A percentile compares a stretch with the other conserved stretches of the same genome.
phyloP scores from a whole-genome alignment of 2,888 invertebrate species.

The Volucella zonaria region DNA sequence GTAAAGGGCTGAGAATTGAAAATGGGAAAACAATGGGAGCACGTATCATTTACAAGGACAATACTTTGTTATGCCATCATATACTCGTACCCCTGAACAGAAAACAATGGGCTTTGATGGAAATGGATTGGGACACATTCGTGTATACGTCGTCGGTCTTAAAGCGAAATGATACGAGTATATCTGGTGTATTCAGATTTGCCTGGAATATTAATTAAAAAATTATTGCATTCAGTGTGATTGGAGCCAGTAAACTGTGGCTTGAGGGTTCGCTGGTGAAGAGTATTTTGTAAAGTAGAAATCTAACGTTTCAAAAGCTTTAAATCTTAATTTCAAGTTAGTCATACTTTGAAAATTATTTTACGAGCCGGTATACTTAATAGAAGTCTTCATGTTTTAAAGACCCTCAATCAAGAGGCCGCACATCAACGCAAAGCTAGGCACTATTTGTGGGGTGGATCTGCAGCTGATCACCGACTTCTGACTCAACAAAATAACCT shows the following conservation, averaged over 20 bases:
- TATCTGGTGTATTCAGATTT: constrained; percentile 15
- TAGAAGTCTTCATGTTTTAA: no score
- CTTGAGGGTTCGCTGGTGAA: background rate
- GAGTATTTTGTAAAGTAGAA: background rate
- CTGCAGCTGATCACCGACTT: no score
- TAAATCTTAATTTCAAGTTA: no score
- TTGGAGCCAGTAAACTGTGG: background rate
- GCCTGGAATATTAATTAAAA: constrained; percentile 34
- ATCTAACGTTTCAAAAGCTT: no score
- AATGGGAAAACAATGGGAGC: constrained; percentile 68
- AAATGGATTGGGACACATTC: constrained; percentile 26
- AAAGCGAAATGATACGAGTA: constrained; percentile 20
- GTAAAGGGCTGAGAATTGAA: constrained; percentile 54
- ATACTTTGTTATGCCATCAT: constrained; percentile 53
- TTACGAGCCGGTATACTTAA: no score
- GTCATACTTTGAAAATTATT: no score
- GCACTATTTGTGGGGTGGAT: no score
- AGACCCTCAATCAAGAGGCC: no score
- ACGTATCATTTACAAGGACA: constrained; percentile 74
- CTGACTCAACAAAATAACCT: no score
- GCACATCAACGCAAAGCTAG: no score
- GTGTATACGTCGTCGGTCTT: constrained; percentile 7
- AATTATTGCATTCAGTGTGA: constrained; percentile 21
- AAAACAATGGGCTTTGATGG: constrained; percentile 29
- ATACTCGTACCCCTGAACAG: constrained; percentile 23